A percentile compares a stretch with the other conserved stretches of the same genome.
phyloP scores from a whole-genome alignment of 2,113 vertebrate species.

The Brachypteracias leptosomus region DNA sequence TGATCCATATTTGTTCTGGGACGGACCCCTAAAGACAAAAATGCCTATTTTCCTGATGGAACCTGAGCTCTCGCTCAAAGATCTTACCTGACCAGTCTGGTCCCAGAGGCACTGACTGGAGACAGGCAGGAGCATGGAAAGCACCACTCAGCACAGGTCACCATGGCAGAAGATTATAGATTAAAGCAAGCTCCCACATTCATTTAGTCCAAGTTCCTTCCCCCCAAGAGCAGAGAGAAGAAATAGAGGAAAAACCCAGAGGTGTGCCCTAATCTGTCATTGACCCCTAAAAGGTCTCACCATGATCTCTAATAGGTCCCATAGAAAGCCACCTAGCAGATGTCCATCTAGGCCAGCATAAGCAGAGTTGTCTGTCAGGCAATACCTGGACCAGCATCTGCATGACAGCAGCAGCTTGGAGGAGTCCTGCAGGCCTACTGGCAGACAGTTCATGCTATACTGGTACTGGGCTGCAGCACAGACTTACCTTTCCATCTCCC shows the following conservation, averaged over 20 bases:
- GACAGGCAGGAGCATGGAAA: background rate
- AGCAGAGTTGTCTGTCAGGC: background rate
- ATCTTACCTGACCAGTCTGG: rapidly evolving
- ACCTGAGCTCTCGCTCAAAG: background rate
- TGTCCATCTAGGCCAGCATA: too few species aligned
- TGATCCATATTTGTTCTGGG: background rate
- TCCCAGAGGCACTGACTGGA: background rate
- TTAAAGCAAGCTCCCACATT: background rate
- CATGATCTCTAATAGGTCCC: background rate
- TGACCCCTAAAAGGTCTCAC: background rate
- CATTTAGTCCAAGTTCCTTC: background rate
- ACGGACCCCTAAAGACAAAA: background rate
- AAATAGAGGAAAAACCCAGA: background rate
- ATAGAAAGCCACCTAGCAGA: too few species aligned
- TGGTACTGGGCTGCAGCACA: background rate
- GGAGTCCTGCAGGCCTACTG: background rate
- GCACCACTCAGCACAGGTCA: background rate
- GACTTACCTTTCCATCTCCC: background rate
- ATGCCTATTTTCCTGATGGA: background rate
- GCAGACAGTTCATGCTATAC: background rate
- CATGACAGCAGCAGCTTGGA: background rate
- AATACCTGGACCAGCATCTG: rapidly evolving
- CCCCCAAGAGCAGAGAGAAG: background rate
- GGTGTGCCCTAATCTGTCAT: background rate
- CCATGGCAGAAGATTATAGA: rapidly evolving